Conservation (phyloP, 2,797 vertebrate species). For the Borostomias antarcticus region DNA sequence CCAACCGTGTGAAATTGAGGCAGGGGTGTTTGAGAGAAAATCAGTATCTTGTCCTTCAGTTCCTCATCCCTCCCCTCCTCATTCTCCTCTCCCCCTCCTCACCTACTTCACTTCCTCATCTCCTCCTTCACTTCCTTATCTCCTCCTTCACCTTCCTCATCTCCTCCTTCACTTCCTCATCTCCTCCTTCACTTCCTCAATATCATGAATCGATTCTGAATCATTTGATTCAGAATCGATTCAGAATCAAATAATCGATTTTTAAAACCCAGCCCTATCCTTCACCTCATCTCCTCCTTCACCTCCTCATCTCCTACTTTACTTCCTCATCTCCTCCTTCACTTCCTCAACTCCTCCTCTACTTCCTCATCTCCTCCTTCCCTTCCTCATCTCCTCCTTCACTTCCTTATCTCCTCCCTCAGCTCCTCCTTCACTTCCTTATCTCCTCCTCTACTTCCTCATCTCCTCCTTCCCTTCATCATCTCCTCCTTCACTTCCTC, state of each 20-base stretch:
- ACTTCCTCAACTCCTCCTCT: no score
- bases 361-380: no score
- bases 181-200: neutral
- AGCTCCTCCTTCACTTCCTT: no score
- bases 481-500: neutral
- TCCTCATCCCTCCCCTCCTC: neutral
- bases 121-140: no score
- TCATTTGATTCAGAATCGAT: no score
- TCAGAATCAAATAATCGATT: no score
- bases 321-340: no score
- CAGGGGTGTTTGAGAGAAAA: neutral
- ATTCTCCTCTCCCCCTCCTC: no score
- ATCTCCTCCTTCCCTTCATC: neutral
- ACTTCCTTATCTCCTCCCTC: neutral
- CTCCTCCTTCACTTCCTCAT: neutral
- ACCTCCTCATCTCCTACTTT: neutral
- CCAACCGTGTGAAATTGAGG: neutral
- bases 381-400: neutral
- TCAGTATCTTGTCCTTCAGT: neutral
- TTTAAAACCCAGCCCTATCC: no score
- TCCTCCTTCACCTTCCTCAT: neutral
- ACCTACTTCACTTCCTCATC: no score
- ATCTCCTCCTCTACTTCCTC: no score
- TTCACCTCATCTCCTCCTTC: neutral
- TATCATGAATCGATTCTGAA: no score